phyloP scores from a whole-genome alignment of 2,113 vertebrate genomes.

The cat (Felis catus) region F.catus_Fca126_mat1.0 CM031414.1:23366501-23367000 shows the following conservation, averaged over 20 bases:
- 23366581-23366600: neutral
- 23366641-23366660: neutral
- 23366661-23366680: neutral
- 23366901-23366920: constrained; percentile 31
- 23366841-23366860: neutral
- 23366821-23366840: neutral
- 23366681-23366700: neutral
- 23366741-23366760: neutral
- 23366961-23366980: constrained; percentile 15
- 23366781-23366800: neutral
- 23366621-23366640: neutral
- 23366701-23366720: neutral
- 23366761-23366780: neutral
- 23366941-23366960: constrained; percentile 6
- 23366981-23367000: constrained; percentile 14
- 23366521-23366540: neutral
- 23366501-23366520: neutral
- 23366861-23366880: neutral
- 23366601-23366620: neutral
- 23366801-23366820: neutral
- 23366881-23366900: neutral
- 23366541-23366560: neutral
- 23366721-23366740: neutral
- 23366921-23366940: neutral
- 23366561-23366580: neutral